A percentile compares a stretch with the other conserved stretches of the same genome.
These are phyloP conservation scores for Labroides dimidiatus DNA, from an alignment of 2,797 vertebrate genomes.

Conservation along the genomic window DNA sequence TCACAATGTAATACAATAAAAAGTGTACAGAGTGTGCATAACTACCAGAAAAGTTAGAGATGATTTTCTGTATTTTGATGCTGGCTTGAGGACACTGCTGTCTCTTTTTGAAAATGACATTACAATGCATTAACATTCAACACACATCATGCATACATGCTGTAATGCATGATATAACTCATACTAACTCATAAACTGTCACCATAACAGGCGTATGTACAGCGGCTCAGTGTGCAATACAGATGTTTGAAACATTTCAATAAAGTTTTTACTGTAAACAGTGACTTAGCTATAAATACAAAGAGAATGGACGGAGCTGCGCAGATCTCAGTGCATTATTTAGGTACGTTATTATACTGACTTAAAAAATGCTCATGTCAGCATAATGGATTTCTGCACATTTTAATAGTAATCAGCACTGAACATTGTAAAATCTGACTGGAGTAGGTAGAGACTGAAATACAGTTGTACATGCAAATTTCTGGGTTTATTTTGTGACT, in stretches of 20 bases:
- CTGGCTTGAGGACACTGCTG: conserved; percentile 35
- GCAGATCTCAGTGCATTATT: conserved; percentile 24
- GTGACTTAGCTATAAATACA: conserved; percentile 41
- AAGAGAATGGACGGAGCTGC: conserved; percentile 9
- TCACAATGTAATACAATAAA: conserved; percentile 41
- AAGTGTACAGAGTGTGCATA: conserved; percentile 44
- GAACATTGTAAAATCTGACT: background rate
- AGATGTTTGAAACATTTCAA: conserved; percentile 49
- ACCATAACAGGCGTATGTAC: conserved; percentile 55
- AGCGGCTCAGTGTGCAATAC: conserved; percentile 55
- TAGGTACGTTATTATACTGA: conserved; percentile 6
- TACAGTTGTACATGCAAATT: background rate
- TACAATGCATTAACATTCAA: conserved; percentile 32
- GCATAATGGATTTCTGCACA: conserved; percentile 12
- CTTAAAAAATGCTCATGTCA: conserved; percentile 36
- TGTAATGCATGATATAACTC: conserved; percentile 35
- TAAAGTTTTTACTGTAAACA: conserved; percentile 62
- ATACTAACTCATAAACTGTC: conserved; percentile 40
- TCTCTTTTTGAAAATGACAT: conserved; percentile 41
- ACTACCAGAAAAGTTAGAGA: conserved; percentile 24
- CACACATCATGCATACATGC: conserved; percentile 20
- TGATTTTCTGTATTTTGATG: conserved; percentile 49
- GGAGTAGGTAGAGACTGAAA: background rate
- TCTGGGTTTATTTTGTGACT: background rate
- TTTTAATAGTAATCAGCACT: conserved; percentile 5